Evolutionary conservation across 2,888 invertebrate species (phyloP), one percentile per base, ranked within the genome.

Genomic region (Ditylenchus weischeri): DNA sequence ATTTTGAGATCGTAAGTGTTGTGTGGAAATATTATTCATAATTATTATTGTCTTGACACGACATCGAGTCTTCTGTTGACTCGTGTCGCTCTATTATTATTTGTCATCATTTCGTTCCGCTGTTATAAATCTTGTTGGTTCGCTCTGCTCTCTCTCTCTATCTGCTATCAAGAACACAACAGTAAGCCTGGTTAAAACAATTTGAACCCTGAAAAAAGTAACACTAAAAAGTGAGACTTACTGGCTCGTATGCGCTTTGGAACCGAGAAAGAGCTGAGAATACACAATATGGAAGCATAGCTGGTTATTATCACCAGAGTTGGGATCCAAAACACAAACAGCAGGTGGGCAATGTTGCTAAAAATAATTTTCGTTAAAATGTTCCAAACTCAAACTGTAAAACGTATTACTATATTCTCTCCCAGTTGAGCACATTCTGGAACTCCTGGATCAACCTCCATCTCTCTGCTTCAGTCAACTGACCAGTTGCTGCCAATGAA

Each of bases 251-350:
- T 66, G 38, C 65, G 64, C 21, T 67, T 57, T 38, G 68, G 65
- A 18, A 68, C 65, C 23, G 68, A 68, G 47, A 68, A 47, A 23
- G 75, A 72, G 62, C 67, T 75, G 48, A 79, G 72, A 35, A 76
- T 72, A 66, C 71, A 70, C 35, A 79, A 64, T 7, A 80, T 73
- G 36, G 75, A 69, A 6, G 70, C 58, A 65, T 80, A 80, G 19
- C 72, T 72, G 49, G 68, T 68, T 43, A 78, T 69, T 23, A 79
- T 78, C 19, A 79, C 69, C 47, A 75, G 68, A 21, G 77, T 74
- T 2, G 80, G 80, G 35, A 80, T 71, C 76, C 78, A 79, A 69
- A 80, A 80, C 35, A 79, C 76, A 69, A 78, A 79, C 13, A 78
- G 59, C 36, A 79, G 70, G 69, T 79, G 79, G 51, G 69, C 69